phyloP scores from a whole-genome alignment of 2,797 vertebrate species.

The Dipus sagitta region DNA sequence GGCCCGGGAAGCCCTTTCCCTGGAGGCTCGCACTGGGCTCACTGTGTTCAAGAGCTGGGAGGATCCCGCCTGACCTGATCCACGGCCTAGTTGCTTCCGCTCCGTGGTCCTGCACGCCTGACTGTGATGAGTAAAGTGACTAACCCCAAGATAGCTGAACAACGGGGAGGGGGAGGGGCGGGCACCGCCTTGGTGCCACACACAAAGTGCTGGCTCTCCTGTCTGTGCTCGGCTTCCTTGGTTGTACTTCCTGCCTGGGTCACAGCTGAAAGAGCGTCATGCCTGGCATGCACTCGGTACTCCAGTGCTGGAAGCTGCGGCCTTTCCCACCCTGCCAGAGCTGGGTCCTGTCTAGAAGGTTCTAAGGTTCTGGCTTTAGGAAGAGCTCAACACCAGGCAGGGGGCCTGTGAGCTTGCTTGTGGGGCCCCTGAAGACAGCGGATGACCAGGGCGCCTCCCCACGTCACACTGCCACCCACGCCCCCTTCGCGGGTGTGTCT shows the following conservation, averaged over 20 bases:
- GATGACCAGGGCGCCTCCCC: rapidly evolving
- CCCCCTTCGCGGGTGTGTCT: background rate
- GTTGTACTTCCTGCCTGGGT: rapidly evolving
- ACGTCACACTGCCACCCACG: rapidly evolving
- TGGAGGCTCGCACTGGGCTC: rapidly evolving
- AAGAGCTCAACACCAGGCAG: background rate
- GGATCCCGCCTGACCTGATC: too few species aligned
- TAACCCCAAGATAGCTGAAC: background rate
- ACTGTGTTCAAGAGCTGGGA: too few species aligned
- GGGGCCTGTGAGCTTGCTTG: background rate
- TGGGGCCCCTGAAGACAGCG: background rate
- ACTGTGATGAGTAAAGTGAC: too few species aligned
- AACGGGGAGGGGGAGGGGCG: background rate
- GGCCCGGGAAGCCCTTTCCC: too few species aligned
- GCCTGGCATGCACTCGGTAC: background rate
- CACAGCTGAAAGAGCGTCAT: rapidly evolving
- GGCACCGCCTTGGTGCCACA: background rate
- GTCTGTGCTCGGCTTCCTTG: background rate
- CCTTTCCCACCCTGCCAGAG: rapidly evolving
- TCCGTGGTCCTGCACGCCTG: background rate
- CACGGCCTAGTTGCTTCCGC: background rate
- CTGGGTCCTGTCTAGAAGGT: rapidly evolving
- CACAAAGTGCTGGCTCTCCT: background rate
- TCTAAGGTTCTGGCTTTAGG: background rate
- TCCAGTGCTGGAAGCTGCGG: rapidly evolving